Percentiles rank a stretch among this genome's conserved stretches.
Evolutionary conservation across 2,888 invertebrate species (phyloP).

Genomic region (Notodonta dromedarius): DNA sequence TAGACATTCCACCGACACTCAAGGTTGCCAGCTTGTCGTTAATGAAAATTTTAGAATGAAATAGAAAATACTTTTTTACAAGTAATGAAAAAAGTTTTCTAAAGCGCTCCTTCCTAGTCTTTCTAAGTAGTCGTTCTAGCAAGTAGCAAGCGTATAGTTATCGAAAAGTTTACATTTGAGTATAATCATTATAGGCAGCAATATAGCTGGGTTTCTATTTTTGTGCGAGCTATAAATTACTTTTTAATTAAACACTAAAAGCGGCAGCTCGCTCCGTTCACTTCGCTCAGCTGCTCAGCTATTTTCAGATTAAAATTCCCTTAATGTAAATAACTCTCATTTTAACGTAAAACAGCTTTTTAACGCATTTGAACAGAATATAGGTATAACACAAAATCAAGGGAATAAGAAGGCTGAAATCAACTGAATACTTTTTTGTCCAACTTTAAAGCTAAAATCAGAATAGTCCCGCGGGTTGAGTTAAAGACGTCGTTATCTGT

Average conservation of each 20-base stretch:
- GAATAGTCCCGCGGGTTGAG: too few relatives aligned
- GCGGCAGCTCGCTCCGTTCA: not conserved
- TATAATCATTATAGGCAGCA: not conserved
- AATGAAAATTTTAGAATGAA: constrained; percentile 23
- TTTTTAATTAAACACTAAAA: constrained; percentile 16
- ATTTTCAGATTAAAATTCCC: not conserved
- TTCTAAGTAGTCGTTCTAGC: too few relatives aligned
- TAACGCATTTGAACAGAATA: not conserved
- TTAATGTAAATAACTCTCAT: not conserved
- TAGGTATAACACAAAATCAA: too few relatives aligned
- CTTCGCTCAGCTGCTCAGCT: not conserved
- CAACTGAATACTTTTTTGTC: too few relatives aligned
- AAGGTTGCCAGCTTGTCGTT: constrained; percentile 34
- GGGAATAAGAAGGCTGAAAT: too few relatives aligned
- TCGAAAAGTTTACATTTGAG: too few relatives aligned
- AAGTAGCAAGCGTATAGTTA: too few relatives aligned
- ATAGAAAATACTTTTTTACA: not conserved
- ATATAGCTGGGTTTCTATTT: constrained; percentile 12
- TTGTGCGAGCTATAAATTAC: constrained; percentile 8
- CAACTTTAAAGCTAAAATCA: too few relatives aligned
- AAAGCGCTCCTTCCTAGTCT: too few relatives aligned
- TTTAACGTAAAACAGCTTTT: not conserved
- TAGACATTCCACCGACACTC: constrained; percentile 38
- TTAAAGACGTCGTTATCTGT: too few relatives aligned
- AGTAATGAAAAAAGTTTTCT: too few relatives aligned